Percentiles rank a stretch among this genome's conserved stretches.
Conservation (phyloP, 2,113 vertebrate species). For the Microcebus murinus region DNA sequence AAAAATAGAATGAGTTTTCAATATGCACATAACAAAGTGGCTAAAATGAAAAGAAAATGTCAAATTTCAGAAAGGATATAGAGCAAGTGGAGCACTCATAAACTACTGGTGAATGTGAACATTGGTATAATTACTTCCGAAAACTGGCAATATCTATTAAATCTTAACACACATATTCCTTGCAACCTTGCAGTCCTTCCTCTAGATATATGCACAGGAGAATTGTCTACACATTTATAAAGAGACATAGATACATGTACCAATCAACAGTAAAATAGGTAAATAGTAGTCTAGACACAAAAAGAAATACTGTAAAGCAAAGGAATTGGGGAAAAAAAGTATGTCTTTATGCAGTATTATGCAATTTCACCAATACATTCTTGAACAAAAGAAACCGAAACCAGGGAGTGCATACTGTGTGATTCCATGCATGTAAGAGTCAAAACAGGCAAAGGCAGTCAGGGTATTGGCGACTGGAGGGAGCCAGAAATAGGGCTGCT, state of each 20-base stretch:
- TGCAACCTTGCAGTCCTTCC: background rate
- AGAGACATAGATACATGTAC: background rate
- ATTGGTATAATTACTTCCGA: background rate
- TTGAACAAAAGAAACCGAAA: background rate
- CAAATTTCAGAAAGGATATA: background rate
- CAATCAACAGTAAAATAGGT: background rate
- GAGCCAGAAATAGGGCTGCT: background rate
- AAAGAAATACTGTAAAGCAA: background rate
- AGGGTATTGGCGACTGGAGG: background rate
- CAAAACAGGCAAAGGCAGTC: background rate
- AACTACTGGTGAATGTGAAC: background rate
- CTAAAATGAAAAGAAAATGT: background rate
- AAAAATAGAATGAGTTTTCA: background rate
- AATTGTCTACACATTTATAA: background rate
- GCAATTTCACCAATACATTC: background rate
- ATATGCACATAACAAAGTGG: background rate
- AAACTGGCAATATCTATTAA: background rate
- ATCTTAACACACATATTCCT: background rate
- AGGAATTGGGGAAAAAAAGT: background rate
- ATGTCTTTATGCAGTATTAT: background rate
- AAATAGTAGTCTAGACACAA: background rate
- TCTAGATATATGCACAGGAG: background rate
- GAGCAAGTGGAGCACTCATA: background rate
- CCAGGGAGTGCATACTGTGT: background rate
- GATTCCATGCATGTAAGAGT: background rate